Evolutionary conservation across 2,888 invertebrate genomes (phyloP).

Genomic region (Aspidiotus rigidus): DNA sequence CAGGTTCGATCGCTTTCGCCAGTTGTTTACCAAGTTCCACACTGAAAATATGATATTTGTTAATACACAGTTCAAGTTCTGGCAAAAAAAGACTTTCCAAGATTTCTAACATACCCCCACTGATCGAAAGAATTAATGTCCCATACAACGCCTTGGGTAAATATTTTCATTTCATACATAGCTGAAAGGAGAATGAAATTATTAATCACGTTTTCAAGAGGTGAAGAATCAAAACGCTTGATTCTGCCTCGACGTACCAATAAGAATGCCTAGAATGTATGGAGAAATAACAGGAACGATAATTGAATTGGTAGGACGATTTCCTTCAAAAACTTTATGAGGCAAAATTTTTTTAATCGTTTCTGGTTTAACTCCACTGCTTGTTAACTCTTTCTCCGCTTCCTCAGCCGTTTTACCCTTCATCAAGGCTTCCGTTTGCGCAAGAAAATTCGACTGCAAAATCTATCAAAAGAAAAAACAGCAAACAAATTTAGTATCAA

Average conservation of each 20-base stretch:
- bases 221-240: too few species aligned
- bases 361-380: slow-evolving; percentile 64
- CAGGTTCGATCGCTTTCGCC: slow-evolving; percentile 96
- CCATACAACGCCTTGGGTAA: slow-evolving; percentile 97
- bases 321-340: slow-evolving; percentile 94
- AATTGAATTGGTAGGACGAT: slow-evolving; percentile 95
- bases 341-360: slow-evolving; percentile 72
- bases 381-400: slow-evolving; percentile 70
- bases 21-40: slow-evolving; percentile 97
- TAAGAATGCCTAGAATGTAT: slow-evolving; percentile 82
- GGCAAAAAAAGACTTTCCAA: too few species aligned
- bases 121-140: slow-evolving; percentile 99
- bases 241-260: slow-evolving; percentile 54
- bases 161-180: slow-evolving; percentile 98
- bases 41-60: slow-evolving; percentile 43
- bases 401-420: slow-evolving; percentile 58
- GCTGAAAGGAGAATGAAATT: slow-evolving; percentile 51
- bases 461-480: slow-evolving; percentile 49
- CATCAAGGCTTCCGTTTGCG: slow-evolving; percentile 98
- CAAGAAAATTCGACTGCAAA: slow-evolving; percentile 90
- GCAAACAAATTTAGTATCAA: neutral
- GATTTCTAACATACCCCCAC: slow-evolving; percentile 67
- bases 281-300: slow-evolving; percentile 85
- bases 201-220: neutral
- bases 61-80: too few species aligned